These are phyloP conservation scores for Paratrypauchen microcephalus DNA, from an alignment of 2,797 vertebrate genomes.

Conservation along the genomic window DNA sequence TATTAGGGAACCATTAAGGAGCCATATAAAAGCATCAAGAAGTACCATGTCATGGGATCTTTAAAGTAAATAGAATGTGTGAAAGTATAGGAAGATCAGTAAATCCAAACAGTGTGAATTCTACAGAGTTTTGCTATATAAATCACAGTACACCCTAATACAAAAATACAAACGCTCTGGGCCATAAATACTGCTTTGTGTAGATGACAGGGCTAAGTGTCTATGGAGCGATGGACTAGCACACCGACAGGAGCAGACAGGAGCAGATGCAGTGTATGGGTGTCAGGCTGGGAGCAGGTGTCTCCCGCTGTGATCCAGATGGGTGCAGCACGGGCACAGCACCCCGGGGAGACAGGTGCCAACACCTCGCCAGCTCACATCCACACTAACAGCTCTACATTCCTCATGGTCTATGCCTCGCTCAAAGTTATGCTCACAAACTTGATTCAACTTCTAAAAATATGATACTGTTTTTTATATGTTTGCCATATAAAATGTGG, in stretches of 20 bases:
- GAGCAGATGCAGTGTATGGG: constrained; percentile 47
- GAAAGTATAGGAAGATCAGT: no score
- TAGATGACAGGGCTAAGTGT: constrained; percentile 6
- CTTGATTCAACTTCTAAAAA: neutral
- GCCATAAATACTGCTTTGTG: constrained; percentile 25
- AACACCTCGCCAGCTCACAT: constrained; percentile 26
- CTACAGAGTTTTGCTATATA: neutral
- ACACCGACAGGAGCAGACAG: constrained; percentile 22
- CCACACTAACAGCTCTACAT: constrained; percentile 11
- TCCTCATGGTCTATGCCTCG: neutral
- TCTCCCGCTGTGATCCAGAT: constrained; percentile 58
- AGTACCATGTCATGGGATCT: no score
- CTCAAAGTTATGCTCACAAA: neutral
- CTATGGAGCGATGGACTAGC: constrained; percentile 22
- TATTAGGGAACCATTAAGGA: no score
- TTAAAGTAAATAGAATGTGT: no score
- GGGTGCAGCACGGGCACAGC: constrained; percentile 44
- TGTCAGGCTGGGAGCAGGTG: constrained; percentile 39
- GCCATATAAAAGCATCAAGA: no score
- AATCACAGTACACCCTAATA: neutral
- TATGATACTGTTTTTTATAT: neutral
- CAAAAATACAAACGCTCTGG: constrained; percentile 10
- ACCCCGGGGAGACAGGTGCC: constrained; percentile 48
- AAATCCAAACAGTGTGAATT: neutral
- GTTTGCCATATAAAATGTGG: neutral